Evolutionary conservation across 2,797 vertebrate species (phyloP).

Genomic region (Jordanella pulchra): DNA sequence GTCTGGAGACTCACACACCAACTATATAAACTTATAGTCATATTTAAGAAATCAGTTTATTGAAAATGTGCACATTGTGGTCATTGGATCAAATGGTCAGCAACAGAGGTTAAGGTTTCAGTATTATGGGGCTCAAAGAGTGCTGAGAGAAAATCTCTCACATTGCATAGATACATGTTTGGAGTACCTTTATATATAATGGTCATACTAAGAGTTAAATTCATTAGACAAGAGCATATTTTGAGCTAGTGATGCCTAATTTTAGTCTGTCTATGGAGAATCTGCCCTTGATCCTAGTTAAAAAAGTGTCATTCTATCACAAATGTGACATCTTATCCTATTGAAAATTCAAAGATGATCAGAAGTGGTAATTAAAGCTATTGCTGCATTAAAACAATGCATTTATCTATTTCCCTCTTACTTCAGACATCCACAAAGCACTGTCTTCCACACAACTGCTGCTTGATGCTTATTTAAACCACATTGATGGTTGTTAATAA

Average conservation of each 20-base stretch:
- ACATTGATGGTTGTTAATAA: background rate
- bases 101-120: background rate
- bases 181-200: background rate
- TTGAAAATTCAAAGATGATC: background rate
- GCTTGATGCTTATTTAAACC: background rate
- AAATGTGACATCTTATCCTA: background rate
- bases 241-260: background rate
- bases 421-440: background rate
- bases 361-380: background rate
- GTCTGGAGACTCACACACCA: background rate
- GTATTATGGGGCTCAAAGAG: background rate
- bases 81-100: background rate
- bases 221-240: background rate
- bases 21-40: background rate
- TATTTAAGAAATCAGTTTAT: background rate
- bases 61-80: background rate
- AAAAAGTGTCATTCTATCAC: no score
- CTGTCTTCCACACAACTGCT: background rate
- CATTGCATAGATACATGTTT: background rate
- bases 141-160: background rate
- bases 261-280: background rate
- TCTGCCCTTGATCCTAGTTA: no score
- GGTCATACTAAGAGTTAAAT: background rate
- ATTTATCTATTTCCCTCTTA: background rate
- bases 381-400: background rate